A percentile compares a stretch with the other conserved stretches of the same genome.
Conservation (phyloP, 2,888 invertebrate genomes). For the Orchestes rusci region DNA sequence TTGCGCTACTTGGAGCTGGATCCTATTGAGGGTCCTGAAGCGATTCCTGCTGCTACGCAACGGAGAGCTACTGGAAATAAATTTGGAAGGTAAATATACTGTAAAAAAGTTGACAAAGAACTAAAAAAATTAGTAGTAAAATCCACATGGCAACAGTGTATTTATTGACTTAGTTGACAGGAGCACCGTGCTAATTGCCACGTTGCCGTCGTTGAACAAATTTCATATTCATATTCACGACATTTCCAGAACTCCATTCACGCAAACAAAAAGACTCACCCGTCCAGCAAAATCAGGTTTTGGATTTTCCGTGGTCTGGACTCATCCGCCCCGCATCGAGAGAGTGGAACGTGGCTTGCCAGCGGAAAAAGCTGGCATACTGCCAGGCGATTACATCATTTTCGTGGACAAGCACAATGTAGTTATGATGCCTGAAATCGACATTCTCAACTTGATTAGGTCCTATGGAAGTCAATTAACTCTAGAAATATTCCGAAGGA, state of each 20-base stretch:
- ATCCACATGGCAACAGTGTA: too few species aligned
- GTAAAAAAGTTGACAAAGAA: background rate
- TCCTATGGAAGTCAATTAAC: slow-evolving; percentile 63
- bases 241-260: slow-evolving; percentile 70
- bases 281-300: slow-evolving; percentile 52
- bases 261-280: slow-evolving; percentile 60
- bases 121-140: too few species aligned
- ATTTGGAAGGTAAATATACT: slow-evolving; percentile 18
- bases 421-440: slow-evolving; percentile 73
- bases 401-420: slow-evolving; percentile 84
- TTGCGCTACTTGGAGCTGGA: slow-evolving; percentile 70
- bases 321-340: slow-evolving; percentile 79
- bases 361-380: slow-evolving; percentile 74
- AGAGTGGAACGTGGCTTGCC: slow-evolving; percentile 74
- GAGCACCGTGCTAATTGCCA: too few species aligned
- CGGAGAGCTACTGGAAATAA: slow-evolving; percentile 47
- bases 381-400: slow-evolving; percentile 81
- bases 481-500: slow-evolving; percentile 64
- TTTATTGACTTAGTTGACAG: too few species aligned
- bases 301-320: slow-evolving; percentile 86
- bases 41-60: slow-evolving; percentile 48
- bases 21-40: slow-evolving; percentile 62
- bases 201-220: too few species aligned
- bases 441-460: slow-evolving; percentile 53
- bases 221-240: too few species aligned